phyloP scores from a whole-genome alignment of 2,113 vertebrate genomes.

The Limanda limanda region DNA sequence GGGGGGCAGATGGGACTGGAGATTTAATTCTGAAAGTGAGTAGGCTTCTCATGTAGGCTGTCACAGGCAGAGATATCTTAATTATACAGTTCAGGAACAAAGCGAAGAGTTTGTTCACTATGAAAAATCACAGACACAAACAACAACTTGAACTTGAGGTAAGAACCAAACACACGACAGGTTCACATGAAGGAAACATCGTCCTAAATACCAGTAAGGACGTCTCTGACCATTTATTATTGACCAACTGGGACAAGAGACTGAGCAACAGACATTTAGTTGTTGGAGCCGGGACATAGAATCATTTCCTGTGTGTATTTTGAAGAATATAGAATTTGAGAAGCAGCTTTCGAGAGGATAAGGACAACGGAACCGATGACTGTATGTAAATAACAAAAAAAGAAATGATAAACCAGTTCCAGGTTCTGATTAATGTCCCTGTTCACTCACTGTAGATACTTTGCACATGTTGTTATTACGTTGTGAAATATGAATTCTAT shows the following conservation, averaged over 20 bases:
- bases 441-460: neutral
- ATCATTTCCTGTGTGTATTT: too few relatives aligned
- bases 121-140: constrained; percentile 15
- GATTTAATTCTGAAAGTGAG: constrained; percentile 32
- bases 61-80: constrained; percentile 80
- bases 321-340: too few relatives aligned
- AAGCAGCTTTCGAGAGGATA: too few relatives aligned
- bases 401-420: too few relatives aligned
- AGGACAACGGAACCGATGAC: neutral
- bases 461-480: neutral
- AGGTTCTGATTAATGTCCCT: neutral
- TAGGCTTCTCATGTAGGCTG: constrained; percentile 68
- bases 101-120: constrained; percentile 59
- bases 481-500: too few relatives aligned
- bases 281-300: neutral
- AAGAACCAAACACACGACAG: neutral
- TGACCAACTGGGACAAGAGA: neutral
- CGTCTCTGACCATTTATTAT: neutral
- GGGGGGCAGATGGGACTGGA: constrained; percentile 2
- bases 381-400: neutral
- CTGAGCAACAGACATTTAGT: neutral
- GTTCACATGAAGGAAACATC: neutral
- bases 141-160: neutral
- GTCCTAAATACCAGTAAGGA: neutral
- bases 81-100: constrained; percentile 74